A percentile compares a stretch with the other conserved stretches of the same genome.
phyloP scores from a whole-genome alignment of 1,140 invertebrate genomes.

The Galendromus occidentalis region DNA sequence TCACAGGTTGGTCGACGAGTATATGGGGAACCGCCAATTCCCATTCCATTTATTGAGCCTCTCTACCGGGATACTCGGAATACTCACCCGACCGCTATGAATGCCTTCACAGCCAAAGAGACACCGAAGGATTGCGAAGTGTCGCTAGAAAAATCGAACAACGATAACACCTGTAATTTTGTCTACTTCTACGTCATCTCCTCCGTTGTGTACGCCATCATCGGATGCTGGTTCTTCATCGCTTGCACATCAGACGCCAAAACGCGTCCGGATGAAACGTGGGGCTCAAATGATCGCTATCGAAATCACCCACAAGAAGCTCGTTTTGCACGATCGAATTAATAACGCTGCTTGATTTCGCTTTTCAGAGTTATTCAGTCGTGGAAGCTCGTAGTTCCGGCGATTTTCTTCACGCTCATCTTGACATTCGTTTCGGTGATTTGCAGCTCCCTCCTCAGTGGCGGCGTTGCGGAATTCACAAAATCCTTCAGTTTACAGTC shows the following conservation, averaged over 20 bases:
- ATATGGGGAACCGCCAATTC: no score
- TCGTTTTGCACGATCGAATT: no score
- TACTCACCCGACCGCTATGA: background rate
- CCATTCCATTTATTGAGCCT: no score
- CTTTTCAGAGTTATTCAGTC: conserved; percentile 7
- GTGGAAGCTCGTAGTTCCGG: background rate
- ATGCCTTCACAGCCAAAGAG: no score
- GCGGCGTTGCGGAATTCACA: background rate
- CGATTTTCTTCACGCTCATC: background rate
- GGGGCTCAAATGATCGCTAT: no score
- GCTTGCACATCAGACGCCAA: conserved; percentile 3
- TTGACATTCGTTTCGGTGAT: background rate
- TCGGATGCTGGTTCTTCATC: conserved; percentile 5
- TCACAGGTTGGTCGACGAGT: background rate
- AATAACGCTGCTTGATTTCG: background rate
- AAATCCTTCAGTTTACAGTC: background rate
- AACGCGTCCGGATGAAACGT: conserved; percentile 5
- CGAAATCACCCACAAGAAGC: no score
- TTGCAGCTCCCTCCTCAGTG: background rate
- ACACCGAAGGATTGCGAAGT: no score
- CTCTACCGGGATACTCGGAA: no score
- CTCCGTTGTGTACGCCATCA: background rate
- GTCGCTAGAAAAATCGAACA: background rate
- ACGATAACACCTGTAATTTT: background rate
- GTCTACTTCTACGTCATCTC: background rate